Conservation (phyloP, 2,113 vertebrate genomes). For the Forbesichthys agassizii region DNA sequence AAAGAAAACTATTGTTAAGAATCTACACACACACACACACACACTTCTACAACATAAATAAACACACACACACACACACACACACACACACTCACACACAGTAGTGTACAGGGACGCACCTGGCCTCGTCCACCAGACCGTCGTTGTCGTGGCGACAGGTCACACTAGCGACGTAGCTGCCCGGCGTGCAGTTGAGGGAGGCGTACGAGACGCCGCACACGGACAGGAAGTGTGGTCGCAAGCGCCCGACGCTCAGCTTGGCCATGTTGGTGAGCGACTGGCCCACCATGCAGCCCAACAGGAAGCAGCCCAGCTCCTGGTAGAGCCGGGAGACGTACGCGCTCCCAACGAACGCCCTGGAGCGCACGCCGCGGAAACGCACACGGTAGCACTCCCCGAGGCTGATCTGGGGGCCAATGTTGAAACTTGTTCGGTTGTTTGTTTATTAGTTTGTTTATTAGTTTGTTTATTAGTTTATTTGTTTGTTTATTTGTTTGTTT, state of each 20-base stretch:
- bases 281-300: conserved; percentile 75
- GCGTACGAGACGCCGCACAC: conserved; percentile 64
- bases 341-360: conserved; percentile 54
- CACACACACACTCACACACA: not conserved
- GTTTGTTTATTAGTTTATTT: too few relatives aligned
- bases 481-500: too few relatives aligned
- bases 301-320: conserved; percentile 80
- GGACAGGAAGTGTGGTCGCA: conserved; percentile 75
- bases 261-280: conserved; percentile 78
- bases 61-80: conserved; percentile 1
- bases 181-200: conserved; percentile 59
- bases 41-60: not conserved
- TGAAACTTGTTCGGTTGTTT: too few relatives aligned
- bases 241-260: conserved; percentile 72
- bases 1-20: too few relatives aligned
- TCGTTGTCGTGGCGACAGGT: conserved; percentile 48
- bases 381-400: conserved; percentile 69
- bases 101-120: conserved; percentile 47
- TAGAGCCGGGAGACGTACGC: conserved; percentile 69
- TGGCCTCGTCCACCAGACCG: conserved; percentile 63
- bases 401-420: conserved; percentile 53
- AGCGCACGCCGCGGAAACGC: conserved; percentile 40
- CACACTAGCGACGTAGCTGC: conserved; percentile 62
- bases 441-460: too few relatives aligned
- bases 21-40: not conserved